Base-by-base conservation (phyloP, 2,797 vertebrate genomes). In the Siniperca undulata region DNA sequence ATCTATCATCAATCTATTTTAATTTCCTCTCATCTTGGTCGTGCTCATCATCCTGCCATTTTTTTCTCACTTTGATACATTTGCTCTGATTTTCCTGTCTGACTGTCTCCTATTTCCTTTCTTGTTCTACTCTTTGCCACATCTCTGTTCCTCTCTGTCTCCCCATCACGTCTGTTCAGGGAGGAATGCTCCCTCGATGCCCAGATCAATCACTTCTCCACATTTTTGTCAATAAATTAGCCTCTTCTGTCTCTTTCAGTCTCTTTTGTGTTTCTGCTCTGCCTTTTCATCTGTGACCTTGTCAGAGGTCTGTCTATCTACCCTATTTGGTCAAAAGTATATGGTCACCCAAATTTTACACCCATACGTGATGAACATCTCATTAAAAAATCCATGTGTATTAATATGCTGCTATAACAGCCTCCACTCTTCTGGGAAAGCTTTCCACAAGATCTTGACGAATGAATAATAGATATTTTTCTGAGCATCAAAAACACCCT, bases 181-280 rank as follows among this genome's bases (percentile, higher is more conserved):
- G 64, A 74, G 81, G 79, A 86, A 88, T 89, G 86, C 60, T 85
- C 80, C 78, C 74, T 84, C n/a, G 34, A 70, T 87, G 53, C 80
- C 72, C 83, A 88, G 86, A 86, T 89, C 83, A 70, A 82, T 88
- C 86, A 71, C 72, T 42, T 88, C 84, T 82, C 85, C 72, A 78
- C 81, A 50, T 71, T 87, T 77, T 89, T 85, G 80, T 81, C 85
- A 88, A 90, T 93, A 93, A 93, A 93, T 94, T 86, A 84, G 69
- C 77, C 78, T 71, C 70, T 44, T 77, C 77, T 70, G 46, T 77
- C 76, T 83, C 77, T 58, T 65, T 80, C 61, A 40, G 58, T 76
- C 77, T 89, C 73, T 58, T 74, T 74, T 83, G 70, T 77, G 52
- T 81, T 70, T 78, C 74, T 85, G 68, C 50, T 17, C 74, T 42